A percentile compares a stretch with the other conserved stretches of the same genome.
phyloP scores from a whole-genome alignment of 2,113 vertebrate species.

The Aptenodytes patagonicus region DNA sequence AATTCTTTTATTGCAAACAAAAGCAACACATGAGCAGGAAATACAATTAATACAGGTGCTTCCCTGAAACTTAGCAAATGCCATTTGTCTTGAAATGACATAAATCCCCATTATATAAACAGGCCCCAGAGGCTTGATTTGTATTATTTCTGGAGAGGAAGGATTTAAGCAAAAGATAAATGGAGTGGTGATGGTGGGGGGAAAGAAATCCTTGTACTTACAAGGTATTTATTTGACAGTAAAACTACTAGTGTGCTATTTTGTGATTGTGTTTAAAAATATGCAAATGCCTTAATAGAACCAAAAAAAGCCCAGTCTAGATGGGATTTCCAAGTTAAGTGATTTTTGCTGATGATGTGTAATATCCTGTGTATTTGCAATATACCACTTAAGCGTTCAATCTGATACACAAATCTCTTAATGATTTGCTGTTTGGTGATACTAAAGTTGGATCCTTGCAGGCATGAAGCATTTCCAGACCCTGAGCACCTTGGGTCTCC shows the following conservation, averaged over 20 bases:
- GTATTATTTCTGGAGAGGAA: conserved; percentile 58
- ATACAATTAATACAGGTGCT: conserved; percentile 84
- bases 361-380: not conserved
- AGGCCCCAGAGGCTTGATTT: conserved; percentile 64
- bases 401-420: not conserved
- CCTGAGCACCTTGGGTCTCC: not conserved
- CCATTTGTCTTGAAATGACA: conserved; percentile 69
- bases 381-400: accelerated
- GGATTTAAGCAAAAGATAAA: conserved; percentile 66
- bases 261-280: conserved; percentile 16
- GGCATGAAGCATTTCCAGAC: not conserved
- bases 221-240: conserved; percentile 40
- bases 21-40: conserved; percentile 76
- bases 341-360: not conserved
- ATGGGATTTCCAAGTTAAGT: not conserved
- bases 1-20: conserved; percentile 80
- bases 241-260: conserved; percentile 1
- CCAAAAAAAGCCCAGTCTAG: not conserved
- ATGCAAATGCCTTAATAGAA: not conserved
- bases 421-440: not conserved
- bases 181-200: not conserved
- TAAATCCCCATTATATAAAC: conserved; percentile 66
- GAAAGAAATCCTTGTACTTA: conserved; percentile 40
- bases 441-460: not conserved
- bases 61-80: conserved; percentile 73